These are phyloP conservation scores for Drosophila nigricruria DNA, from an alignment of 2,888 invertebrate species.

Conservation along the genomic window DNA sequence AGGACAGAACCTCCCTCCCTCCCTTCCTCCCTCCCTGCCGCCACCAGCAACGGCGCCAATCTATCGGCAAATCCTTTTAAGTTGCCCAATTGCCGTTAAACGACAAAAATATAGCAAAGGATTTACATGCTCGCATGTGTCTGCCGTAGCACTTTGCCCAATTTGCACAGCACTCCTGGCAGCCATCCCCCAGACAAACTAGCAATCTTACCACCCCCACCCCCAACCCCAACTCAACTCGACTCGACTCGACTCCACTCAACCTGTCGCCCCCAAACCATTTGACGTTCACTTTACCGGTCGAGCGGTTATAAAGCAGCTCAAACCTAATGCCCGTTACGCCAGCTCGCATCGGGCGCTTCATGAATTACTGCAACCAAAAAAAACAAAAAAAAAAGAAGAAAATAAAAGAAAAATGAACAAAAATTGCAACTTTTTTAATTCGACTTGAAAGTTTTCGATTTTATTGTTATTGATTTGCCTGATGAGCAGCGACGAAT, in stretches of 20 bases:
- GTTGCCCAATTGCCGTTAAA: conserved; percentile 50
- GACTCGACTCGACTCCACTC: background rate
- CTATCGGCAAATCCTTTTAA: conserved; percentile 35
- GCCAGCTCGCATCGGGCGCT: too few relatives aligned
- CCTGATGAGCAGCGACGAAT: conserved; percentile 1
- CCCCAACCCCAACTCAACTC: background rate
- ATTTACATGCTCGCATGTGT: conserved; percentile 25
- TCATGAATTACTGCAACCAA: background rate
- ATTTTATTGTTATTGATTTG: conserved; percentile 14
- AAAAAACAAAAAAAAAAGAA: background rate
- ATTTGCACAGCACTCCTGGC: conserved; percentile 15
- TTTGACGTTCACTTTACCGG: conserved; percentile 26
- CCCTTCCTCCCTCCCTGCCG: too few relatives aligned
- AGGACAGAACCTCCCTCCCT: too few relatives aligned
- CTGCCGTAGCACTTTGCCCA: conserved; percentile 31
- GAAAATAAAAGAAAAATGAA: too few relatives aligned
- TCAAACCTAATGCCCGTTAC: conserved; percentile 4
- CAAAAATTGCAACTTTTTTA: conserved; percentile 12
- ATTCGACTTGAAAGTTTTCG: conserved; percentile 7
- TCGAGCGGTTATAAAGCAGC: conserved; percentile 28
- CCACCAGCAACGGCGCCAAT: background rate
- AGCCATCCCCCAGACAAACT: background rate
- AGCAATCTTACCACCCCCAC: background rate
- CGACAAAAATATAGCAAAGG: conserved; percentile 37
- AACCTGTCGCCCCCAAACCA: background rate